These are phyloP conservation scores for Ophthalmolycus amberensis DNA, from an alignment of 2,113 vertebrate genomes.

Conservation along the genomic window DNA sequence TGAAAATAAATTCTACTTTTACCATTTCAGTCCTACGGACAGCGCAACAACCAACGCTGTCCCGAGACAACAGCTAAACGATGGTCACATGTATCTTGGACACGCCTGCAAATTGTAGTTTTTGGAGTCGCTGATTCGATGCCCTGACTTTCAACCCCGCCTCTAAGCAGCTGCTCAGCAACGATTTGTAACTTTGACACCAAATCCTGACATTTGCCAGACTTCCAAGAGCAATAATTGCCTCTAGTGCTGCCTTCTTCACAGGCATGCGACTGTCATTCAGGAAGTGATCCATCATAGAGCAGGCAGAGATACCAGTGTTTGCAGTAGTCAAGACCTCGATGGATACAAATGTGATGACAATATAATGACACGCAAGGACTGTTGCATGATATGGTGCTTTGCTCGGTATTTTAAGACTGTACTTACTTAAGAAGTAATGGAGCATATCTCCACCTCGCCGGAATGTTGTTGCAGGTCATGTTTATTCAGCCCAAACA, in stretches of 20 bases:
- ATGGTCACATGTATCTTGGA: neutral
- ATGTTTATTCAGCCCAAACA: neutral
- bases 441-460: neutral
- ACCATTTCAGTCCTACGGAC: neutral
- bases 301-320: neutral
- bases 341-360: conserved; percentile 7
- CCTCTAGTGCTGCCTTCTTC: neutral
- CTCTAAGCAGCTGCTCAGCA: neutral
- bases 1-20: neutral
- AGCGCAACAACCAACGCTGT: neutral
- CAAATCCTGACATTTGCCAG: conserved; percentile 14
- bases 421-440: too few species aligned
- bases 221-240: conserved; percentile 3
- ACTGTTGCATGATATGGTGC: neutral
- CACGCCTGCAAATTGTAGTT: neutral
- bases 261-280: conserved; percentile 11
- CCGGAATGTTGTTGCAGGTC: neutral
- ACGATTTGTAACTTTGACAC: conserved; percentile 10
- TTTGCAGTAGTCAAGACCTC: conserved; percentile 1
- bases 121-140: neutral
- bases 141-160: neutral
- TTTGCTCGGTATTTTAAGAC: neutral
- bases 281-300: neutral
- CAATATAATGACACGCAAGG: neutral
- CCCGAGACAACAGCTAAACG: neutral